Conservation (phyloP, 2,797 vertebrate species). For the Clarias pachynema region DNA sequence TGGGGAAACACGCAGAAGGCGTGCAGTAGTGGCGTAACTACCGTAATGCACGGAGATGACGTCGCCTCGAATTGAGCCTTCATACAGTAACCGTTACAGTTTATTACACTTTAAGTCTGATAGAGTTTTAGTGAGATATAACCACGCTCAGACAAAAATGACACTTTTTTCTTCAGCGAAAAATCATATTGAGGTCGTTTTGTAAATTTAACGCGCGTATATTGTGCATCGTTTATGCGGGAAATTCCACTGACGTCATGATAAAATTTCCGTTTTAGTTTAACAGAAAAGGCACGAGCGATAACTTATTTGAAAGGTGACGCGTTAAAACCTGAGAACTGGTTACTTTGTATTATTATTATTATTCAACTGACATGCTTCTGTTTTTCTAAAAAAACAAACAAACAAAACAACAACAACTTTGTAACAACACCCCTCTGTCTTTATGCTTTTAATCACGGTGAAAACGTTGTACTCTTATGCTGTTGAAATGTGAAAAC, state of each 20-base stretch:
- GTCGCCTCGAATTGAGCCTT: no score
- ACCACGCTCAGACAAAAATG: not conserved
- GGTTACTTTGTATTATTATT: no score
- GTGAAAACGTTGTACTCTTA: not conserved
- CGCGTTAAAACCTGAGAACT: not conserved
- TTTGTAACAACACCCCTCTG: not conserved
- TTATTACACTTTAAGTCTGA: not conserved
- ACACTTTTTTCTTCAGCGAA: not conserved
- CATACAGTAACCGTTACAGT: no score
- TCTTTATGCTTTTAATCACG: not conserved
- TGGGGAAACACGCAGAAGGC: constrained; percentile 34
- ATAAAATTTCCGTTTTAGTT: constrained; percentile 25
- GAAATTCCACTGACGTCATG: constrained; percentile 73
- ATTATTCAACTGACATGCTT: not conserved
- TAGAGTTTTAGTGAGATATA: no score
- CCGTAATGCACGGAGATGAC: constrained; percentile 33
- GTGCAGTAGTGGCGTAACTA: not conserved
- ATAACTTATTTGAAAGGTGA: not conserved
- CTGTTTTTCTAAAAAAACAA: not conserved
- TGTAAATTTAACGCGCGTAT: not conserved
- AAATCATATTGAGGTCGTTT: no score
- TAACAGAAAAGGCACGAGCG: not conserved
- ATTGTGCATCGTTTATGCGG: constrained; percentile 38
- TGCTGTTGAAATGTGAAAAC: not conserved
- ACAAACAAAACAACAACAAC: not conserved